phyloP scores from a whole-genome alignment of 2,888 invertebrate species.

The Podotricha telesiphe region DNA sequence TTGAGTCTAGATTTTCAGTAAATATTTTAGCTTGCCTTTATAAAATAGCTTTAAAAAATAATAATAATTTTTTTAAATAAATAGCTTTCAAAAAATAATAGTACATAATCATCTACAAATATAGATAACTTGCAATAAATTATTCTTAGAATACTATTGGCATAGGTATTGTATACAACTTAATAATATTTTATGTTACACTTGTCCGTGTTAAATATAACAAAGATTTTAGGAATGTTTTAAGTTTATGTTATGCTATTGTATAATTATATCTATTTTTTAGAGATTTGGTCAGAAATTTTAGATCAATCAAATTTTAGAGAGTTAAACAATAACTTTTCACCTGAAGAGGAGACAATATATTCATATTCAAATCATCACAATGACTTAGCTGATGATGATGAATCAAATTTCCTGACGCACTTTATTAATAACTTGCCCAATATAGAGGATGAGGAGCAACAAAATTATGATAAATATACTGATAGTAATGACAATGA shows the following conservation, averaged over 20 bases:
- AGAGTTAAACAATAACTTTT: slow-evolving; percentile 67
- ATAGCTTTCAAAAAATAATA: too few species aligned
- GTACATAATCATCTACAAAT: too few species aligned
- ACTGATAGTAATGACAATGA: slow-evolving; percentile 70
- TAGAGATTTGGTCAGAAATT: slow-evolving; percentile 80
- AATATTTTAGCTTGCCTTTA: not conserved
- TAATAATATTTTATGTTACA: too few species aligned
- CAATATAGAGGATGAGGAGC: slow-evolving; percentile 67
- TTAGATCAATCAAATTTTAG: slow-evolving; percentile 74
- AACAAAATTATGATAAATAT: slow-evolving; percentile 67
- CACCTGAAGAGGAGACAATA: slow-evolving; percentile 72
- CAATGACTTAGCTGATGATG: slow-evolving; percentile 67
- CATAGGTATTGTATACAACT: not conserved
- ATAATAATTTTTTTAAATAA: too few species aligned
- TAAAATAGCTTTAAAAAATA: too few species aligned
- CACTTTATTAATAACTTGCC: slow-evolving; percentile 74
- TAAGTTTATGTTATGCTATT: too few species aligned
- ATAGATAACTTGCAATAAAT: too few species aligned
- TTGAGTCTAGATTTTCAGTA: too few species aligned
- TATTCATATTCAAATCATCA: slow-evolving; percentile 66
- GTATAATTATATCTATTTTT: slow-evolving; percentile 22
- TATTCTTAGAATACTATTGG: too few species aligned
- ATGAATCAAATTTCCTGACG: slow-evolving; percentile 67
- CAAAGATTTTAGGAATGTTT: too few species aligned
- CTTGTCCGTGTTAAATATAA: too few species aligned